Conservation (phyloP, 53 echinoderm and acorn worm genomes). For the Holothuria scabra region DNA sequence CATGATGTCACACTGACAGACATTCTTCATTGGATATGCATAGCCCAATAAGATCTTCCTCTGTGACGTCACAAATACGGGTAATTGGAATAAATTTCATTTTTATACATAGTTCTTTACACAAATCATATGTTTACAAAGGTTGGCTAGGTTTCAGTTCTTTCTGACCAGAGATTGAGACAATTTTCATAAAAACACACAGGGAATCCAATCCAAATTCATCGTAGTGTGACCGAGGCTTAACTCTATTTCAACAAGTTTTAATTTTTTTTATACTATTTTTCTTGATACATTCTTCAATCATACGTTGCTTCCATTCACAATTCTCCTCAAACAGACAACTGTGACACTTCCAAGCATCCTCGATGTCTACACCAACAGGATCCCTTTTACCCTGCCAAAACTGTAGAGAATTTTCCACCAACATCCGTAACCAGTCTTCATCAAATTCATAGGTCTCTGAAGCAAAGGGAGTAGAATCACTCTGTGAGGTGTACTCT, state of each 20-base stretch:
- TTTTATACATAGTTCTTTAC: too few relatives aligned
- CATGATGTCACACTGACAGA: too few relatives aligned
- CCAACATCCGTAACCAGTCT: slow-evolving; percentile 71
- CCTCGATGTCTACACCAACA: slow-evolving; percentile 88
- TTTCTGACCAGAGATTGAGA: too few relatives aligned
- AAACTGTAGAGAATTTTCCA: slow-evolving; percentile 73
- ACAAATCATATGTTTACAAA: too few relatives aligned
- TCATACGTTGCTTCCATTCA: slow-evolving; percentile 82
- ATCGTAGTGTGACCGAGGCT: too few relatives aligned
- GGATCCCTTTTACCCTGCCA: slow-evolving; percentile 77
- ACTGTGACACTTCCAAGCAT: slow-evolving; percentile 90
- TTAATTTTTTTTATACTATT: slow-evolving; percentile 51
- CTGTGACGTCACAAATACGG: too few relatives aligned
- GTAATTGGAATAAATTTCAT: too few relatives aligned
- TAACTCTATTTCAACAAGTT: slow-evolving; percentile 5
- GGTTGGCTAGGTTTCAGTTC: too few relatives aligned
- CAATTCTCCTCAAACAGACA: slow-evolving; percentile 76
- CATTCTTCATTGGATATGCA: too few relatives aligned
- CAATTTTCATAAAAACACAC: too few relatives aligned
- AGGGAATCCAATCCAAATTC: too few relatives aligned
- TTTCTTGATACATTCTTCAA: slow-evolving; percentile 66
- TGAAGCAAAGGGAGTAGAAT: slow-evolving; percentile 57
- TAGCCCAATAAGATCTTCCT: too few relatives aligned
- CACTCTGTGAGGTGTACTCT: slow-evolving; percentile 72
- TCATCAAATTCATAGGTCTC: slow-evolving; percentile 69